Conservation (phyloP, 1,140 invertebrate species). For the Drosophila tropicalis region DNA sequence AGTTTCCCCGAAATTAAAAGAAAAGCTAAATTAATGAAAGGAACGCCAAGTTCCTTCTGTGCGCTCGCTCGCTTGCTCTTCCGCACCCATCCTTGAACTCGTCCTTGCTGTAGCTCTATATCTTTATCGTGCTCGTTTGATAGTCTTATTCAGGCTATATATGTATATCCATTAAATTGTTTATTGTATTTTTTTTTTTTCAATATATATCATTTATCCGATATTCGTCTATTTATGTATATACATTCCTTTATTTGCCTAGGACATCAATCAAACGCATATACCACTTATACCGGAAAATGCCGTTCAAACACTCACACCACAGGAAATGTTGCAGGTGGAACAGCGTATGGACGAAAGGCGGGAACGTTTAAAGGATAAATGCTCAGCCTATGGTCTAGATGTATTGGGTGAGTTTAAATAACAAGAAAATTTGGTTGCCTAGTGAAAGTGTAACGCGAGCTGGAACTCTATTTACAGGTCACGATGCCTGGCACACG, state of each 20-base stretch:
- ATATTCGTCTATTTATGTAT: neutral
- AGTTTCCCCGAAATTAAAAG: slow-evolving; percentile 41
- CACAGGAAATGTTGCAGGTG: slow-evolving; percentile 82
- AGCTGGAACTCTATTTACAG: slow-evolving; percentile 63
- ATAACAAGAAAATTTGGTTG: neutral
- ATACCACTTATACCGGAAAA: slow-evolving; percentile 77
- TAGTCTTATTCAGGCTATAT: neutral
- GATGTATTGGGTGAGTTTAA: slow-evolving; percentile 82
- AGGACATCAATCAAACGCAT: slow-evolving; percentile 82
- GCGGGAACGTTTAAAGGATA: slow-evolving; percentile 84
- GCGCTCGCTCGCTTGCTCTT: neutral
- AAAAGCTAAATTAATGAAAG: slow-evolving; percentile 42
- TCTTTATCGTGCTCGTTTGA: slow-evolving; percentile 10
- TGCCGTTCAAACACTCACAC: slow-evolving; percentile 73
- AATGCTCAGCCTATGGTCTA: slow-evolving; percentile 84
- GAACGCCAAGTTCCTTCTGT: slow-evolving; percentile 40
- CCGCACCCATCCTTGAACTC: neutral
- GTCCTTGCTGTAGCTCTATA: neutral
- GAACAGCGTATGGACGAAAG: slow-evolving; percentile 84
- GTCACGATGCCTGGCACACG: slow-evolving; percentile 87
- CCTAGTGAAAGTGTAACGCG: slow-evolving; percentile 3
- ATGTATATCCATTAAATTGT: slow-evolving; percentile 5
- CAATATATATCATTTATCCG: slow-evolving; percentile 13
- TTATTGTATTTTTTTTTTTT: slow-evolving; percentile 8
- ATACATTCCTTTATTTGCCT: slow-evolving; percentile 24